Percentiles rank a stretch among this genome's conserved stretches.
Conservation (phyloP, 2,113 vertebrate genomes). For the Ia io region DNA sequence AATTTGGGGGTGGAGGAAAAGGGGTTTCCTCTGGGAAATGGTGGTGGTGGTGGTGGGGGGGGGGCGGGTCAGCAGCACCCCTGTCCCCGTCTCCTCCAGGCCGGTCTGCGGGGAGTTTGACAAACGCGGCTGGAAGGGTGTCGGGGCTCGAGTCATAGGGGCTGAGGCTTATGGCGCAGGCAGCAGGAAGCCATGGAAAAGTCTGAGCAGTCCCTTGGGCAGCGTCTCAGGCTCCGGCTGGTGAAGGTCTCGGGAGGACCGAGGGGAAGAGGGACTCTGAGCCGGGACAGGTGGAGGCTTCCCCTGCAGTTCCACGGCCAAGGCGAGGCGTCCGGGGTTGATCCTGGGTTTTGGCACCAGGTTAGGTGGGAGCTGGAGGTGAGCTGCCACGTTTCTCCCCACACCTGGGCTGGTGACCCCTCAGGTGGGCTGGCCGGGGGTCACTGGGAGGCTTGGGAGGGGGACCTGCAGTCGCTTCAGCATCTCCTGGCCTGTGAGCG, state of each 20-base stretch:
- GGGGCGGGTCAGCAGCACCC: no score
- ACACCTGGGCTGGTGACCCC: not conserved
- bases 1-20: not conserved
- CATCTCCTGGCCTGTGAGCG: not conserved
- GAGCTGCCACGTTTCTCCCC: not conserved
- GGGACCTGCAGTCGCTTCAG: not conserved
- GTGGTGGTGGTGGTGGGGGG: no score
- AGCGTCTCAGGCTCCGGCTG: not conserved
- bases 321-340: fast-evolving
- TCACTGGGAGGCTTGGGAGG: fast-evolving
- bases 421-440: not conserved
- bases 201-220: fast-evolving
- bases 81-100: not conserved
- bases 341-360: not conserved
- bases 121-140: no score
- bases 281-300: not conserved
- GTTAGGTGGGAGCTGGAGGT: not conserved
- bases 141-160: not conserved
- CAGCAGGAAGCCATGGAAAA: fast-evolving
- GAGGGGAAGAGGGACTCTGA: not conserved
- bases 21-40: not conserved
- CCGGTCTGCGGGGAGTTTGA: no score
- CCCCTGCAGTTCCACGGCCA: fast-evolving
- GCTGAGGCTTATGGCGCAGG: fast-evolving
- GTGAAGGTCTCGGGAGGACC: fast-evolving